Evolutionary conservation across 92 coral and sea anemone species (phyloP).

Genomic region (Actinostola sp.): DNA sequence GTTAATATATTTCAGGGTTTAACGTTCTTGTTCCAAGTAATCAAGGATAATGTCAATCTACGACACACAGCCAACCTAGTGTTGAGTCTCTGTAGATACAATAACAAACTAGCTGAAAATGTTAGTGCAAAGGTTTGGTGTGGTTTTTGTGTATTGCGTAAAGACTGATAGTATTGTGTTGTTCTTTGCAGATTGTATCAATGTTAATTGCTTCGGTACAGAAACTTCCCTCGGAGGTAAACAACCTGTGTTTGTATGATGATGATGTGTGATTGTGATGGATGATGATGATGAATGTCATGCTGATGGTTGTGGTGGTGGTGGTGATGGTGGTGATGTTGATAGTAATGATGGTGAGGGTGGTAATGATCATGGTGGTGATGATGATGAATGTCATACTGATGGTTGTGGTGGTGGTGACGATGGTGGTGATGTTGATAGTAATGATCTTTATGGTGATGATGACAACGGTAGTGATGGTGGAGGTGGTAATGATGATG

Average conservation of each 20-base stretch:
- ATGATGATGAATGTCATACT: too few species aligned
- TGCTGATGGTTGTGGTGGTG: not conserved
- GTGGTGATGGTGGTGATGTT: not conserved
- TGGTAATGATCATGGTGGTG: too few species aligned
- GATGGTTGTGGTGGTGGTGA: too few species aligned
- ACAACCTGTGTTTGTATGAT: too few species aligned
- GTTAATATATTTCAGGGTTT: slow-evolving; percentile 61
- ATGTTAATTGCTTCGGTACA: slow-evolving; percentile 94
- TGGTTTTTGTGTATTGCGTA: too few species aligned
- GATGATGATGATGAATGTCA: too few species aligned
- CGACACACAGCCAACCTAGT: slow-evolving; percentile 92
- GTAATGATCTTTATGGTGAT: too few species aligned
- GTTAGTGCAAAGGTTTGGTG: slow-evolving; percentile 50
- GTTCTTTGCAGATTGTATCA: slow-evolving; percentile 69
- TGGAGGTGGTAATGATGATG: too few species aligned
- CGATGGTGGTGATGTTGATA: too few species aligned
- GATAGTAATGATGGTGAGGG: too few species aligned
- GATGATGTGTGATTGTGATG: too few species aligned
- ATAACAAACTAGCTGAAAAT: slow-evolving; percentile 85
- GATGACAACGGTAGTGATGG: too few species aligned
- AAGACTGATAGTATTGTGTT: not conserved
- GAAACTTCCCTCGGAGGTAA: slow-evolving; percentile 94
- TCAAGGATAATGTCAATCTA: slow-evolving; percentile 91
- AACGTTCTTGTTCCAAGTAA: slow-evolving; percentile 94
- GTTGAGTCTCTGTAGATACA: slow-evolving; percentile 85